Percentiles rank a stretch among this genome's conserved stretches.
These are phyloP conservation scores for Pan troglodytes DNA, from an alignment of 2,113 vertebrate genomes.

Conservation along the genomic window NHGRI_mPanTro3-v2.1_pri NC_072421.2:19060501-19061000, in stretches of 20 bases:
- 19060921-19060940: neutral
- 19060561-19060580: slow-evolving; percentile 2
- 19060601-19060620: too few species aligned
- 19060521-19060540: slow-evolving; percentile 4
- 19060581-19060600: neutral
- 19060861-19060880: slow-evolving; percentile 11
- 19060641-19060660: too few species aligned
- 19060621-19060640: too few species aligned
- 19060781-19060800: slow-evolving; percentile 35
- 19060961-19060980: neutral
- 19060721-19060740: too few species aligned
- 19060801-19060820: slow-evolving; percentile 41
- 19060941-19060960: slow-evolving; percentile 1
- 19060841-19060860: slow-evolving; percentile 14
- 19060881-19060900: neutral
- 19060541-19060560: neutral
- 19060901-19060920: slow-evolving; percentile 16
- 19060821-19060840: slow-evolving; percentile 25
- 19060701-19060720: too few species aligned
- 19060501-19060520: slow-evolving; percentile 41
- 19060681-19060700: too few species aligned
- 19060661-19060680: too few species aligned
- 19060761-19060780: slow-evolving; percentile 16
- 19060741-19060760: neutral
- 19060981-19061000: neutral